Evolutionary conservation across 1,140 invertebrate genomes (phyloP), one percentile per base, ranked within the genome.

Genomic region (Caerostris extrusa): DNA sequence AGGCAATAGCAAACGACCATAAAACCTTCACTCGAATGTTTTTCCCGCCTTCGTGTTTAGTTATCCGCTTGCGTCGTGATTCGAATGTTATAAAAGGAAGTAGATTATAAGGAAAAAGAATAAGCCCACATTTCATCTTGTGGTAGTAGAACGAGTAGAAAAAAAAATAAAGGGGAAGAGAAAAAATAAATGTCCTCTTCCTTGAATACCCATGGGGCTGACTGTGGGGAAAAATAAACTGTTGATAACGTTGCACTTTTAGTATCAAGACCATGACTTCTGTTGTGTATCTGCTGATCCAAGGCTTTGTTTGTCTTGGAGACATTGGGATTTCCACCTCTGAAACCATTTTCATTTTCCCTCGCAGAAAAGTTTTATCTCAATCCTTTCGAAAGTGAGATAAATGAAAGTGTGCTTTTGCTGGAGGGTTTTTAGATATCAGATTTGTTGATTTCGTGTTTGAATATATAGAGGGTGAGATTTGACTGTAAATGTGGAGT

Each of bases 211-310:
- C 82, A 17, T 57, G 55, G 56, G 82, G 82, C 57, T 85, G 55
- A 19, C 14, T 57, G 17, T 19, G 57, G 57, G 34, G n/a, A 82
- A 82, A 85, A 19, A 57, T 85, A 58, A 85, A 85, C 82, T 85
- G 82, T 85, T 85, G 82, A 85, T 85, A 85, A 85, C 82, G 82
- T 85, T 19, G 55, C 82, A 77, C 71, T 77, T 77, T 77, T 77
- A 77, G 71, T 77, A 77, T 77, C 71, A 77, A 77, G 71, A 57
- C 53, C 82, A 34, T 58, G 82, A 85, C 55, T 85, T 85, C 57
- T 85, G 82, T 58, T 83, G 53, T 83, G n/a, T 57, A 56, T 19
- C 53, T 57, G 56, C 53, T 83, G 81, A 56, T 57, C 55, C 53
- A 57, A 6, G 14, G 53, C 55, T 83, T 83, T 56, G 55, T 83